Evolutionary conservation across 2,888 invertebrate species (phyloP), one percentile per base, ranked within the genome.

Genomic region (Phaonia tiefii): DNA sequence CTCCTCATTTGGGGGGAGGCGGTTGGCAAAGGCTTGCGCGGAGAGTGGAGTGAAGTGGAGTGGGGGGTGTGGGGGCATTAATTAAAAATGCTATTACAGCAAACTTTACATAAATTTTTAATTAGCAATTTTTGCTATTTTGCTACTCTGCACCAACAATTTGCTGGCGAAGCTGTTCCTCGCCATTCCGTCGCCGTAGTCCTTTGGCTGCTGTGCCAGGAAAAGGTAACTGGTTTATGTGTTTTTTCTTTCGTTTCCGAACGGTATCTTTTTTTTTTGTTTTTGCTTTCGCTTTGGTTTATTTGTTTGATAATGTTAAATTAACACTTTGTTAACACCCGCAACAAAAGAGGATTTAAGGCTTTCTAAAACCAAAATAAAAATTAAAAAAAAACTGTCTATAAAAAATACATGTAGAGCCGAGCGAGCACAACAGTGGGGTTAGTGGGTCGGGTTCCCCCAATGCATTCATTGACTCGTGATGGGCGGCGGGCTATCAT

Each of bases 121-220:
- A 89, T 89, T 89, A 89, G 89, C 86, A 88, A 88, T 88, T 89
- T 88, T 88, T 88, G 88, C 89, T 89, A 88, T 88, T 88, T 87
- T 87, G 85, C 89, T 87, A 87, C 88, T 69, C 67, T 71, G 22
- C 49, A 39, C 63, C 39, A 58, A 54, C 56, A 63, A 56, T 8
- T 56, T 37, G 72, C 51, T 69, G 72, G 54, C 76, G 15, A 51
- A 75, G 78, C 81, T 71, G 75, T 78, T 81, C 67, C 78, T 75
- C 54, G 46, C 56, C 72, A 65, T 66, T 25, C 54, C 25, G 37
- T 56, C 17, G n/a, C n/a, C n/a, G n/a, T n/a, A n/a, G n/a, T 26
- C 67, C 20, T 66, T 63, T 51, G 60, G 44, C 37, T 37, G 26
- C 63, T 58, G 42, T 4, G 37, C 44, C 42, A 73, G 31, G n/a